Evolutionary conservation across 2,113 vertebrate genomes (phyloP).

Genomic region (Callorhinus ursinus): DNA sequence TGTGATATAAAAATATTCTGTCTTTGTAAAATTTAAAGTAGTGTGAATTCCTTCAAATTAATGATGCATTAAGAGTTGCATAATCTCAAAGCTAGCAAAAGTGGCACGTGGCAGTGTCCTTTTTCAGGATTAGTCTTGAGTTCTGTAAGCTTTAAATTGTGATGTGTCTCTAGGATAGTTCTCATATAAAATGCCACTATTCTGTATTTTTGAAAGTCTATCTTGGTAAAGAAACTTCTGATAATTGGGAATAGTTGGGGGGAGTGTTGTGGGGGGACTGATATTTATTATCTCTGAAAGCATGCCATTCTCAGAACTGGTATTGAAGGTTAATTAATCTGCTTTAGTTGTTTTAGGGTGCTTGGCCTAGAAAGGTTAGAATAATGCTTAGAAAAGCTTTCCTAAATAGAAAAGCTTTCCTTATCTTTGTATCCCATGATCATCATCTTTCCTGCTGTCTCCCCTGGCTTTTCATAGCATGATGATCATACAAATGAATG

Average conservation of each 20-base stretch:
- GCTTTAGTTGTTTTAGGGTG: constrained; percentile 14
- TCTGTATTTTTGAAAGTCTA: neutral
- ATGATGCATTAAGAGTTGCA: constrained; percentile 27
- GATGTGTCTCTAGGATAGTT: constrained; percentile 2
- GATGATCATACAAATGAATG: neutral
- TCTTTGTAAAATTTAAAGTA: constrained; percentile 33
- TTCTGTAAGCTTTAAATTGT: constrained; percentile 16
- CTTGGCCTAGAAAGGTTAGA: constrained; percentile 12
- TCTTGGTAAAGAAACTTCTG: constrained; percentile 30
- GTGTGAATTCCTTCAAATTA: constrained; percentile 21
- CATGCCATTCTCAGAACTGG: neutral
- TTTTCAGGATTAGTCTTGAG: neutral
- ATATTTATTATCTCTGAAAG: constrained; percentile 18
- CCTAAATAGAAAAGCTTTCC: neutral
- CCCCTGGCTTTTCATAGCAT: neutral
- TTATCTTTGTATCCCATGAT: neutral
- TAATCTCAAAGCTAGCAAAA: constrained; percentile 48
- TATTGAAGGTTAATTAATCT: constrained; percentile 35
- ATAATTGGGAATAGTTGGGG: neutral
- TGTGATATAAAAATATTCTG: neutral
- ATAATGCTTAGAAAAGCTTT: constrained; percentile 4
- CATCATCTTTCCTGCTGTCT: neutral
- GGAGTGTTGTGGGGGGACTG: neutral
- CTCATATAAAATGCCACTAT: neutral
- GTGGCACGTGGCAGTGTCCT: neutral